Evolutionary conservation across 2,888 invertebrate species (phyloP), one percentile per base, ranked within the genome.

Genomic region (Aphodius sticticus): DNA sequence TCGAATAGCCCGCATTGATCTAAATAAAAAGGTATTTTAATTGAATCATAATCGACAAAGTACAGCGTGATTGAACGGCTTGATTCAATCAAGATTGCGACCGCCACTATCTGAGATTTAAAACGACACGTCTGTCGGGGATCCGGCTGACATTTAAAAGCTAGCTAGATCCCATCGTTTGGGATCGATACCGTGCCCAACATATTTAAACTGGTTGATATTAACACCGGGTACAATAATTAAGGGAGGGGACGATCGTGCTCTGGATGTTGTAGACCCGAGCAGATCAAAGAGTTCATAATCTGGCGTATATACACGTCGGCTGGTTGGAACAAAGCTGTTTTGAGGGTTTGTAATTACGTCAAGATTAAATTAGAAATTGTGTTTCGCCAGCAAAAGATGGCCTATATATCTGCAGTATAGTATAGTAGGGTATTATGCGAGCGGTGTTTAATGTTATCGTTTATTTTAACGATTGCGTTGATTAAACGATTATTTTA

Each of bases 321-420:
- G 26, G 26, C 26, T 26, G 26, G 26, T 26, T 53, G 53, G 74
- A 74, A 74, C 74, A 74, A 74, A 74, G 74, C 74, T 35, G 74
- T 74, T 74, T 74, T 74, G 74, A 74, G 74, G 74, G 37, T 74
- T 74, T 74, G 37, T 74, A 74, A 74, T 74, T 26, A 37, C 74
- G 37, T 74, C 74, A 36, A 35, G 36, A 74, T 74, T 74, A 74
- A 74, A 74, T 74, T 74, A 74, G 37, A 74, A 74, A 53, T 53
- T 53, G 53, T 53, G 53, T 53, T 53, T 53, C 12, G 12, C 12
- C 9, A 53, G 12, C 9, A 12, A 53, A 53, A 53, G 7, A 53
- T 53, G 53, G 4, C 7, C 12, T 53, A 53, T 53, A 53, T 53
- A 53, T 53, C 12, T 53, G 12, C 7, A 5, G 12, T 53, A 53